Percentiles rank a stretch among this genome's conserved stretches.
phyloP scores from a whole-genome alignment of 2,888 invertebrate species.

The Nymphalis urticae region DNA sequence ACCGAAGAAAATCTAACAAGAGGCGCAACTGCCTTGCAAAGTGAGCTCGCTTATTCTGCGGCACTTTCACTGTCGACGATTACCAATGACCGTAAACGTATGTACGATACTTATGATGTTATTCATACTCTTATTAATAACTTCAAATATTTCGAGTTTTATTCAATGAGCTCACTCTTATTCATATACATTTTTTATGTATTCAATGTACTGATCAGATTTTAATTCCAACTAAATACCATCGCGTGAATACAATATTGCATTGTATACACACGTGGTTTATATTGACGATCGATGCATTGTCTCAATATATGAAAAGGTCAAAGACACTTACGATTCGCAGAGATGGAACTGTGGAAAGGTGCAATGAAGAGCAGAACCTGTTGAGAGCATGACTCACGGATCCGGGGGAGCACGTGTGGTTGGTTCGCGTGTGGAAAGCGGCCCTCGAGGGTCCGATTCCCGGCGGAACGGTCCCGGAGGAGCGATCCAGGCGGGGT shows the following conservation, averaged over 20 bases:
- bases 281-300: constrained; percentile 37
- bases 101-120: constrained; percentile 18
- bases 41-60: constrained; percentile 56
- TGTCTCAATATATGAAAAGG: constrained; percentile 35
- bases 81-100: constrained; percentile 48
- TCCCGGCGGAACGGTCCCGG: constrained; percentile 77
- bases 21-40: constrained; percentile 37
- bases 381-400: constrained; percentile 49
- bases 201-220: constrained; percentile 17
- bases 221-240: constrained; percentile 9
- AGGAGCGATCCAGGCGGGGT: constrained; percentile 72
- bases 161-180: background rate
- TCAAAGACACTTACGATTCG: constrained; percentile 38
- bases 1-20: constrained; percentile 31
- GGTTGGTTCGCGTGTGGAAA: constrained; percentile 54
- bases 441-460: constrained; percentile 57
- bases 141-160: background rate
- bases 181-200: background rate
- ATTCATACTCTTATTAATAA: background rate
- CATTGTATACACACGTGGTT: constrained; percentile 37
- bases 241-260: constrained; percentile 32
- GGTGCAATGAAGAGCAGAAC: constrained; percentile 46
- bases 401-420: constrained; percentile 48
- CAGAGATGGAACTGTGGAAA: constrained; percentile 26
- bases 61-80: constrained; percentile 70